Percentiles rank a stretch among this genome's conserved stretches.
These are phyloP conservation scores for Cyanoliseus patagonus DNA, from an alignment of 2,113 vertebrate genomes.

Conservation along the genomic window DNA sequence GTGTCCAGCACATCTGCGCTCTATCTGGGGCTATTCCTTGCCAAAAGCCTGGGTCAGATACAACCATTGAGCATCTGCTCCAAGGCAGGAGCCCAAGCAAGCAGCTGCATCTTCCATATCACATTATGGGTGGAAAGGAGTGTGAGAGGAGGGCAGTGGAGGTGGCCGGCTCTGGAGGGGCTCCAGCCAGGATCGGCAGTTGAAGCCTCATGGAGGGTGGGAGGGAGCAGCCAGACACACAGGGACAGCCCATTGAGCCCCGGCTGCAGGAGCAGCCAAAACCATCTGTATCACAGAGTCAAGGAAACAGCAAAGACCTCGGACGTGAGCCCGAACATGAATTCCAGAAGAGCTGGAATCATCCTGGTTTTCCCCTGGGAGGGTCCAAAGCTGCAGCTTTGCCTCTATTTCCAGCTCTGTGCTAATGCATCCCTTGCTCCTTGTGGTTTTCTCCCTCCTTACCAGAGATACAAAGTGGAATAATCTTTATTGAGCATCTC, in stretches of 20 bases:
- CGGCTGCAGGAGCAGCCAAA: neutral
- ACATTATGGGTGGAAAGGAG: neutral
- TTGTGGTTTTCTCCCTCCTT: neutral
- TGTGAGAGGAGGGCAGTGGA: neutral
- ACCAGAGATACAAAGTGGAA: neutral
- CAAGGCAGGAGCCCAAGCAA: neutral
- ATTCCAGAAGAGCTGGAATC: neutral
- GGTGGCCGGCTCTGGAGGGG: neutral
- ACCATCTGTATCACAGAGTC: neutral
- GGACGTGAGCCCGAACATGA: neutral
- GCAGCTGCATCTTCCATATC: neutral
- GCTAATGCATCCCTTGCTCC: rapidly evolving
- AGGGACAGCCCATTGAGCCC: neutral
- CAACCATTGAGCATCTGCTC: neutral
- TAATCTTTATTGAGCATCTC: neutral
- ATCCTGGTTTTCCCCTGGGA: neutral
- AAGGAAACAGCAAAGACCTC: neutral
- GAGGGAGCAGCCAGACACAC: neutral
- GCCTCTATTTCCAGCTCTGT: neutral
- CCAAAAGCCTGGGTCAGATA: neutral
- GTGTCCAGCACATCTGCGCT: no score
- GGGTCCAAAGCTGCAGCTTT: neutral
- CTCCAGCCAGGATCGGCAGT: neutral
- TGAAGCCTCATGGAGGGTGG: neutral
- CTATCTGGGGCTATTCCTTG: neutral